Base-by-base conservation (phyloP, 2,888 invertebrate genomes). In the Hipparchia semele region DNA sequence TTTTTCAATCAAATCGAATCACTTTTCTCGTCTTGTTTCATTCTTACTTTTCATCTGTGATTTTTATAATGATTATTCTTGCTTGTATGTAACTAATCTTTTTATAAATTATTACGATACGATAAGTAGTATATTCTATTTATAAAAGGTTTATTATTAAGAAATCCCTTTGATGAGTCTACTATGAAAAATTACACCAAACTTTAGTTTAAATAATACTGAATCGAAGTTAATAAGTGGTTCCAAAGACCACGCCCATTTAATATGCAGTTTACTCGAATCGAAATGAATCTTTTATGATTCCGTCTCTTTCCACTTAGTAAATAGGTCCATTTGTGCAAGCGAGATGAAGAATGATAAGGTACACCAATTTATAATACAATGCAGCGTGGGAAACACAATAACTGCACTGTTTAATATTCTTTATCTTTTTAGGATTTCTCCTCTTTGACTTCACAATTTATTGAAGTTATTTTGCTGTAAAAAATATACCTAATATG, bases 201-300 rank as follows among this genome's bases (percentile, higher is more conserved):
- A 84, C 75, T 8, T 86, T 86, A 84, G 89, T 82, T 87, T 89
- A 88, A 88, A 87, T 89, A 88, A 84, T 85, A 84, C 81, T 80
- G 83, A 87, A 90, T 88, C 86, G 87, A 81, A 86, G 82, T 86
- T 92, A 92, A 92, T 92, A 83, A 91, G 86, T 80, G 87, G 91
- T 87, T 91, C 82, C 82, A 78, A 78, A 79, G 76, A 85, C 88
- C 89, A 90, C 92, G 86, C 92, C 92, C 87, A 80, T 79, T 86
- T 87, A 90, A 87, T 89, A 85, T 82, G 78, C 73, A 81, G 83
- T 85, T 85, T 87, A 81, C 81, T 83, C 83, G 85, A 87, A 87
- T 85, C 85, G 84, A 89, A 87, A 89, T 87, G 84, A 83, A 79
- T 79, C 79, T 81, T 77, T 78, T 73, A 76, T 78, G 65, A 76